phyloP scores from a whole-genome alignment of 2,797 vertebrate genomes.

The Schizopygopsis pylzovi region DNA sequence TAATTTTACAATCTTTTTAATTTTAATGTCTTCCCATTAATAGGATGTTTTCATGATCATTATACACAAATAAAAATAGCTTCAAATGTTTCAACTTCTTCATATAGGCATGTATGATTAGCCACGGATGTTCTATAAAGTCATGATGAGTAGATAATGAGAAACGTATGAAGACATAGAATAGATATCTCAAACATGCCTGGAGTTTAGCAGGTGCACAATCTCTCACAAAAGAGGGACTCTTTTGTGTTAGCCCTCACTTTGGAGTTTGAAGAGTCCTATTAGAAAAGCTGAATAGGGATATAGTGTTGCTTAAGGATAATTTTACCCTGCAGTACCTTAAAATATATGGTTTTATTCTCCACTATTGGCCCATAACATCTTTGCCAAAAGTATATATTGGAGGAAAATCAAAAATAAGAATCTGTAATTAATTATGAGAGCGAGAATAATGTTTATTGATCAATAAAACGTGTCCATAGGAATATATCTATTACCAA shows the following conservation, averaged over 20 bases:
- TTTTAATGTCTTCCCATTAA: too few species aligned
- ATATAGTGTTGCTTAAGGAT: slow-evolving; percentile 58
- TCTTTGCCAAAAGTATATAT: background rate
- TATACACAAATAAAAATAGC: background rate
- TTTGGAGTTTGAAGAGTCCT: slow-evolving; percentile 60
- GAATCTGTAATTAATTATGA: background rate
- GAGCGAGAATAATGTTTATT: background rate
- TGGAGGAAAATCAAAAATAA: background rate
- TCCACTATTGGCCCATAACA: slow-evolving; percentile 16
- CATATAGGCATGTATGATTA: background rate
- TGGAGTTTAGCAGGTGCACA: slow-evolving; percentile 75
- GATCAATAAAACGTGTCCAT: background rate
- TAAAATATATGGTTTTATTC: slow-evolving; percentile 68
- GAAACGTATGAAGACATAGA: slow-evolving; percentile 1
- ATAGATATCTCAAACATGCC: slow-evolving; percentile 59
- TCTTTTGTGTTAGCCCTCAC: slow-evolving; percentile 55
- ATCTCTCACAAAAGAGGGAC: slow-evolving; percentile 57
- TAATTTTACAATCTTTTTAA: background rate
- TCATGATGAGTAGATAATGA: slow-evolving; percentile 31
- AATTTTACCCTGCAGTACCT: slow-evolving; percentile 64
- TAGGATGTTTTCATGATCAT: background rate
- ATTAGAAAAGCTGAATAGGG: slow-evolving; percentile 57
- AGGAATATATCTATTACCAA: background rate
- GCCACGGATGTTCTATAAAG: background rate
- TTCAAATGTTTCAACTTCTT: background rate